Conservation (phyloP, 2,113 vertebrate species). For the Physeter macrocephalus region DNA sequence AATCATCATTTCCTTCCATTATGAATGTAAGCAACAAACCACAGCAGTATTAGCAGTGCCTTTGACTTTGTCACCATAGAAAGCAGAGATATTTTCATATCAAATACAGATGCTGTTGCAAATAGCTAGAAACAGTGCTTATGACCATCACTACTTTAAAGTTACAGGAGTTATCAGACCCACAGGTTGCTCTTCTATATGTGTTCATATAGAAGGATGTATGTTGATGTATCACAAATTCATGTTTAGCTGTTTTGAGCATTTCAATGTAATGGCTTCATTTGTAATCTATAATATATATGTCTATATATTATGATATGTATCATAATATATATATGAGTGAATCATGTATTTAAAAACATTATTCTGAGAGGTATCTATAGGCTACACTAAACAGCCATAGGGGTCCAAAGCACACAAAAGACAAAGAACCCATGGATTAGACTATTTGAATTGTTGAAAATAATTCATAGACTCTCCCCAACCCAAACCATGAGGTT, state of each 20-base stretch:
- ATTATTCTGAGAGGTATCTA: background rate
- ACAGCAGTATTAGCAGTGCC: background rate
- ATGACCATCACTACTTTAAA: background rate
- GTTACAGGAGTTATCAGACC: background rate
- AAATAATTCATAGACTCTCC: background rate
- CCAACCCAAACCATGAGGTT: background rate
- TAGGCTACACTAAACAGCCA: background rate
- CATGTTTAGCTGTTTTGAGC: background rate
- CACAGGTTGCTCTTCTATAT: background rate
- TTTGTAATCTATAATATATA: background rate
- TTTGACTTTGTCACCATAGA: background rate
- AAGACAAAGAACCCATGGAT: background rate
- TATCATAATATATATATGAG: background rate
- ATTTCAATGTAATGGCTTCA: background rate
- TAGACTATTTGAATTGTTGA: background rate
- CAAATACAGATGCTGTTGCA: background rate
- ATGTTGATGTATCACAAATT: background rate
- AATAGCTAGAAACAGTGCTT: background rate
- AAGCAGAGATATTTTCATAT: background rate
- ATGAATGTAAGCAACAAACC: background rate
- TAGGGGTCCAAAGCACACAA: background rate
- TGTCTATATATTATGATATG: background rate
- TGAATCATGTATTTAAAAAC: background rate
- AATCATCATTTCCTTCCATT: slow-evolving; percentile 52
- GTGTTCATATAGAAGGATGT: background rate